Evolutionary conservation across 2,113 vertebrate genomes (phyloP).

Genomic region (Neolamprologus variostigma): DNA sequence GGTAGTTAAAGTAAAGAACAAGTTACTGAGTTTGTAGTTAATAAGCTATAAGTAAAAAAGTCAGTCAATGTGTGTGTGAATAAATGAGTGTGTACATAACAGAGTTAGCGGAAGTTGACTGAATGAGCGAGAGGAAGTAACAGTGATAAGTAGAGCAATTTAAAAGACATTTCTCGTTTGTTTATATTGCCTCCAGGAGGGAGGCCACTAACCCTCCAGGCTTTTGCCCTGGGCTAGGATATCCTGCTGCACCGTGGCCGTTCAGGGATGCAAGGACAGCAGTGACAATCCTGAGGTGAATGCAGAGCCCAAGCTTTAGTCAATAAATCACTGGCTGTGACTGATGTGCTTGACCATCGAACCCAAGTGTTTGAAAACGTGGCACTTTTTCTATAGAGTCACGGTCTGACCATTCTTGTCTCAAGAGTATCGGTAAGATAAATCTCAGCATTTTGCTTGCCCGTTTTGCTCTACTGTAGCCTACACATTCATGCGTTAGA

Average conservation of each 20-base stretch:
- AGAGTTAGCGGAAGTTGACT: neutral
- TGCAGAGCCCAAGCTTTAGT: slow-evolving; percentile 15
- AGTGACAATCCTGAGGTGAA: neutral
- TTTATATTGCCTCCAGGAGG: neutral
- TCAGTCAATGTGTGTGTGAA: neutral
- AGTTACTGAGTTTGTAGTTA: neutral
- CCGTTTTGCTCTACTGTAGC: neutral
- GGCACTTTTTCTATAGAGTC: slow-evolving; percentile 27
- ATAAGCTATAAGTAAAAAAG: neutral
- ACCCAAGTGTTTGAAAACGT: slow-evolving; percentile 36
- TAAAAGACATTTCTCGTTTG: neutral
- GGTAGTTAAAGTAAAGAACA: neutral
- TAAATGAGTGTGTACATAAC: neutral
- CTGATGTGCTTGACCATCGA: slow-evolving; percentile 42
- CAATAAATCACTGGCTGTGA: slow-evolving; percentile 47
- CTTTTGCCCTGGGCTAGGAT: neutral
- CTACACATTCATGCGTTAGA: neutral
- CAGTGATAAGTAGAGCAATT: neutral
- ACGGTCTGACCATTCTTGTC: neutral
- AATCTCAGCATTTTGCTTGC: neutral
- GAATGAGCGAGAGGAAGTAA: neutral
- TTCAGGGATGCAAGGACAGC: slow-evolving; percentile 5
- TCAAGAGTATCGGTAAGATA: neutral
- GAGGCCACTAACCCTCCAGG: neutral
- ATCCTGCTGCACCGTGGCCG: slow-evolving; percentile 7